Evolutionary conservation across 2,113 vertebrate genomes (phyloP).

Genomic region (Hippopotamus amphibius): DNA sequence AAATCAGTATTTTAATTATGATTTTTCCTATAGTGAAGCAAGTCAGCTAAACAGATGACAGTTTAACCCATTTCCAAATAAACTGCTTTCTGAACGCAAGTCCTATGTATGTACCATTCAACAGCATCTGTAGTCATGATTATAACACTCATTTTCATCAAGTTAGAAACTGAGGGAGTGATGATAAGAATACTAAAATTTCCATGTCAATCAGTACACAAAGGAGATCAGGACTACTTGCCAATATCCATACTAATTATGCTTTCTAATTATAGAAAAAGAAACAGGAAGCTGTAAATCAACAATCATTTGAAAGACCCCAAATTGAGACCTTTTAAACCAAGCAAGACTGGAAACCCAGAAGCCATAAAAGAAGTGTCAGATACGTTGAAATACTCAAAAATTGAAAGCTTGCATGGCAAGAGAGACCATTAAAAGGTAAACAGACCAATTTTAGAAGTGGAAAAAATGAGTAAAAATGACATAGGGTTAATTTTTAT

Average conservation of each 20-base stretch:
- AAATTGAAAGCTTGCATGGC: not conserved
- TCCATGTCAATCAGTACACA: not conserved
- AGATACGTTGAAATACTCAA: not conserved
- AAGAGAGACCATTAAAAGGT: not conserved
- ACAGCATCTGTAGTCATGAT: not conserved
- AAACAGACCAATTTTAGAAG: not conserved
- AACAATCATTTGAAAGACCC: not conserved
- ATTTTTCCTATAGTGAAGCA: not conserved
- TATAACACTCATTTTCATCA: not conserved
- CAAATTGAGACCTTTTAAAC: not conserved
- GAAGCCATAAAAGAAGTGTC: not conserved
- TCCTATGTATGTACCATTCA: not conserved
- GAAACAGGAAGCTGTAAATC: not conserved
- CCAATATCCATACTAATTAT: not conserved
- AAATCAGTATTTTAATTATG: not conserved
- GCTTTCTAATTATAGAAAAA: constrained; percentile 4
- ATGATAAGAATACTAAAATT: not conserved
- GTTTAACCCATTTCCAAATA: not conserved
- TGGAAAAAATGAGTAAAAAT: not conserved
- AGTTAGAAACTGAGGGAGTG: not conserved
- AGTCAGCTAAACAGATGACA: not conserved
- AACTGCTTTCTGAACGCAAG: not conserved
- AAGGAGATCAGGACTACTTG: not conserved
- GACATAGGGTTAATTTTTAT: not conserved
- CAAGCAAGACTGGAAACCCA: not conserved